phyloP scores from a whole-genome alignment of 2,797 vertebrate species.

The Echiichthys vipera region DNA sequence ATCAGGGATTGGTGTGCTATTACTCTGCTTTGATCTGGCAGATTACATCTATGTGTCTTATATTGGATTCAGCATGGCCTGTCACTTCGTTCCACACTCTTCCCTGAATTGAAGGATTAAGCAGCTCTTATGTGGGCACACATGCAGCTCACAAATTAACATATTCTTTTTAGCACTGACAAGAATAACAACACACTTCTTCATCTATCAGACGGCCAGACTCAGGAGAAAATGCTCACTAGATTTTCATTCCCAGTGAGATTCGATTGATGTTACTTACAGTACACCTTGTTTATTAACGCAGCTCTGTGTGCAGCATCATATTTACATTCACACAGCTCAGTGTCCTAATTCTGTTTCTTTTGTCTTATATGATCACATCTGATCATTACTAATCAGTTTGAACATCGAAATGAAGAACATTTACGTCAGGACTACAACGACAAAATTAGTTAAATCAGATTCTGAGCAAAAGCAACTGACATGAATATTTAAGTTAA shows the following conservation, averaged over 20 bases:
- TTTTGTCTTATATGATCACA: not conserved
- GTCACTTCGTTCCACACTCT: conserved; percentile 48
- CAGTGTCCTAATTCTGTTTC: not conserved
- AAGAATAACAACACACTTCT: conserved; percentile 18
- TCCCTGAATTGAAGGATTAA: conserved; percentile 52
- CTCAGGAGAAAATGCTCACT: not conserved
- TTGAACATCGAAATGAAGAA: not conserved
- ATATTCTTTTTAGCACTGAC: conserved; percentile 41
- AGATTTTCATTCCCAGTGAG: not conserved
- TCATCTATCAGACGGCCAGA: conserved; percentile 6
- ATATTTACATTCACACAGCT: not conserved
- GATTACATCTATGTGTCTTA: conserved; percentile 60
- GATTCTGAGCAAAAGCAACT: not conserved
- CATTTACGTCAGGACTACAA: not conserved
- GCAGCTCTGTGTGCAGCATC: not conserved
- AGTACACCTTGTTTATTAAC: not conserved
- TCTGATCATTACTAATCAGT: not conserved
- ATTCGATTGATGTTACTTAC: conserved; percentile 6
- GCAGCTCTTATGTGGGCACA: conserved; percentile 33
- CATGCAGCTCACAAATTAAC: conserved; percentile 49
- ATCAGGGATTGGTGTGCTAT: conserved; percentile 57
- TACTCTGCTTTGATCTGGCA: conserved; percentile 67
- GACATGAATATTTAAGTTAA: not conserved
- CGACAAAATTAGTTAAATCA: not conserved
- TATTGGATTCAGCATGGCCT: conserved; percentile 44